Evolutionary conservation across 1,140 invertebrate genomes (phyloP).

Genomic region (Asbolus verrucosus): DNA sequence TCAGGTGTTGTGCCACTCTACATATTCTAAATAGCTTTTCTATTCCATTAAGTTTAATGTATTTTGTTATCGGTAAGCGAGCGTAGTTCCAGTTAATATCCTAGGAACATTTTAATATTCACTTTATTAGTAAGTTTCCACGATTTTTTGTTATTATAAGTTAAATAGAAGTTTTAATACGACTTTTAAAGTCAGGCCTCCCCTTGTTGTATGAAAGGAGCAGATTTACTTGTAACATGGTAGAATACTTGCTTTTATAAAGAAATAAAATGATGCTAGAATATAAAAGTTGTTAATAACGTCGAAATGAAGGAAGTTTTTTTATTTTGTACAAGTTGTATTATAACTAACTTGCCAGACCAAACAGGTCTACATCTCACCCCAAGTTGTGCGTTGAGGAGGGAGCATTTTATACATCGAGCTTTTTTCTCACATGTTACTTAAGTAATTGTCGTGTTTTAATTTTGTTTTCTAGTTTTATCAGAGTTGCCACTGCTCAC

Average conservation of each 20-base stretch:
- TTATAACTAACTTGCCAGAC: slow-evolving; percentile 4
- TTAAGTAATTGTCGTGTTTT: background rate
- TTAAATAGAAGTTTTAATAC: slow-evolving; percentile 35
- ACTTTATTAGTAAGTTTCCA: background rate
- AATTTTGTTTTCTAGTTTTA: slow-evolving; percentile 21
- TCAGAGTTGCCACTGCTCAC: slow-evolving; percentile 17
- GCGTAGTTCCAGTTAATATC: background rate
- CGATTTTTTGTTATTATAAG: slow-evolving; percentile 20
- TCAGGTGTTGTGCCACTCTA: background rate
- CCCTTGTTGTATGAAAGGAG: slow-evolving; percentile 12
- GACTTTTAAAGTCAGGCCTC: slow-evolving; percentile 19
- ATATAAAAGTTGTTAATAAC: slow-evolving; percentile 41
- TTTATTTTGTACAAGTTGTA: slow-evolving; percentile 6
- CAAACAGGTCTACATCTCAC: slow-evolving; percentile 6
- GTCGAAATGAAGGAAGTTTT: slow-evolving; percentile 25
- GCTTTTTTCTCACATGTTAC: too few species aligned
- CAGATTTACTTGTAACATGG: slow-evolving; percentile 25
- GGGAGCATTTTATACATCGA: background rate
- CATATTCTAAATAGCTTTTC: background rate
- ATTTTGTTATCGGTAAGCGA: background rate
- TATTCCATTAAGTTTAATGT: background rate
- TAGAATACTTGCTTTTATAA: slow-evolving; percentile 26
- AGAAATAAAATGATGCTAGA: slow-evolving; percentile 40
- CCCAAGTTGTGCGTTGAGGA: background rate
- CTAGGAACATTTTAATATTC: background rate